Conservation (phyloP, 2,888 invertebrate species). For the Bimastos eiseni region DNA sequence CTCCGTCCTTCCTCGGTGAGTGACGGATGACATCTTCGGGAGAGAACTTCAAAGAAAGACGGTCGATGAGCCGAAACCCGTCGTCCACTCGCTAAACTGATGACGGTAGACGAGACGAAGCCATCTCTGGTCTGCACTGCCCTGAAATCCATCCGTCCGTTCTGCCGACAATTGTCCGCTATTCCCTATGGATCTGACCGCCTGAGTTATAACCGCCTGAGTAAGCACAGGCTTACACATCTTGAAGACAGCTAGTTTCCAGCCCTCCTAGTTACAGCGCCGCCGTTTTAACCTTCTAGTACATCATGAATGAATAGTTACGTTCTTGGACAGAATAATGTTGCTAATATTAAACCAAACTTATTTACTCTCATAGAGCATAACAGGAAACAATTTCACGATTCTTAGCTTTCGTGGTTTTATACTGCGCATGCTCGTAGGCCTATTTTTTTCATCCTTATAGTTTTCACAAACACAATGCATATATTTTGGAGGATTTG, state of each 20-base stretch:
- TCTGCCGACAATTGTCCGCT: background rate
- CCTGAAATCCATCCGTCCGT: background rate
- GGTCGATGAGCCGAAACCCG: background rate
- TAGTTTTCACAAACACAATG: too few species aligned
- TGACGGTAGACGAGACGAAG: background rate
- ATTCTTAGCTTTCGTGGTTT: too few species aligned
- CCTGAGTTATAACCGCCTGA: background rate
- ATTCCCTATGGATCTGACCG: background rate
- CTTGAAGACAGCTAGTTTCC: background rate
- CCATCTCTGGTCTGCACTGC: background rate
- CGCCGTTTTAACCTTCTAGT: background rate
- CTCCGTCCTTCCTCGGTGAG: too few species aligned
- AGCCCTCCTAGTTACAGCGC: background rate
- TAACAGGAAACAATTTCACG: too few species aligned
- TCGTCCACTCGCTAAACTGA: background rate
- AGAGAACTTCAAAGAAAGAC: background rate
- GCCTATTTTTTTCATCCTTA: too few species aligned
- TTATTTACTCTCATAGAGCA: too few species aligned
- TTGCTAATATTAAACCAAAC: too few species aligned
- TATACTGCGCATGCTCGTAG: too few species aligned
- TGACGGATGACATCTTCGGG: background rate
- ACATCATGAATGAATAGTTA: background rate
- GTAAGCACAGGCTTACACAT: background rate
- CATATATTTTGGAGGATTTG: too few species aligned
- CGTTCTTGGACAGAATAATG: background rate